Evolutionary conservation across 2,888 invertebrate species (phyloP).

Genomic region (Prenolepis imparis): DNA sequence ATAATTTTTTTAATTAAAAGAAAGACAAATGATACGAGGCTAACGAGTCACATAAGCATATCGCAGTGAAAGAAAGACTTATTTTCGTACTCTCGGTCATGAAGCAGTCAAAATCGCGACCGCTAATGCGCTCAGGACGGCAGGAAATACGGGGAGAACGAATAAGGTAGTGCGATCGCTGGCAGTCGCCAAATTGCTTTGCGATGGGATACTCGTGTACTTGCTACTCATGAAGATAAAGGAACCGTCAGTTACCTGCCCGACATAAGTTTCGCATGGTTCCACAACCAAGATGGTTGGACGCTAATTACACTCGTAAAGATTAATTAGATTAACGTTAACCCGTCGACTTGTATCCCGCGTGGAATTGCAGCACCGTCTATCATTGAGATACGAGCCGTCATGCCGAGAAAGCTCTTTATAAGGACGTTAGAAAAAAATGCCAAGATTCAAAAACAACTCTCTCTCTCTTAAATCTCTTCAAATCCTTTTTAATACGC

Average conservation of each 20-base stretch:
- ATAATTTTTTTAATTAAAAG: conserved; percentile 31
- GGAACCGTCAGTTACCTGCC: conserved; percentile 63
- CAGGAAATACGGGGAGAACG: conserved; percentile 9
- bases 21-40: not conserved
- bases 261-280: conserved; percentile 62
- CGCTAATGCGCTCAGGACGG: conserved; percentile 3
- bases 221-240: conserved; percentile 84
- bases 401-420: conserved; percentile 57
- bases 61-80: conserved; percentile 20
- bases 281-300: conserved; percentile 63
- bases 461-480: not conserved
- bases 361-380: conserved; percentile 38
- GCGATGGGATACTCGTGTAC: conserved; percentile 85
- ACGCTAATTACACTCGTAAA: conserved; percentile 83
- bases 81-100: not conserved
- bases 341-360: conserved; percentile 65
- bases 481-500: conserved; percentile 6
- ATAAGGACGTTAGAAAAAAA: conserved; percentile 50
- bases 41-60: not conserved
- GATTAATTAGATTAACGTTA: conserved; percentile 83
- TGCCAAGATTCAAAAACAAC: not conserved
- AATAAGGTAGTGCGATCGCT: conserved; percentile 48
- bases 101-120: conserved; percentile 27
- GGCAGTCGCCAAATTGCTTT: conserved; percentile 79
- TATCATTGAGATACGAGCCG: conserved; percentile 58